Conservation (phyloP, 2,797 vertebrate genomes). For the Eulemur mongoz region DNA sequence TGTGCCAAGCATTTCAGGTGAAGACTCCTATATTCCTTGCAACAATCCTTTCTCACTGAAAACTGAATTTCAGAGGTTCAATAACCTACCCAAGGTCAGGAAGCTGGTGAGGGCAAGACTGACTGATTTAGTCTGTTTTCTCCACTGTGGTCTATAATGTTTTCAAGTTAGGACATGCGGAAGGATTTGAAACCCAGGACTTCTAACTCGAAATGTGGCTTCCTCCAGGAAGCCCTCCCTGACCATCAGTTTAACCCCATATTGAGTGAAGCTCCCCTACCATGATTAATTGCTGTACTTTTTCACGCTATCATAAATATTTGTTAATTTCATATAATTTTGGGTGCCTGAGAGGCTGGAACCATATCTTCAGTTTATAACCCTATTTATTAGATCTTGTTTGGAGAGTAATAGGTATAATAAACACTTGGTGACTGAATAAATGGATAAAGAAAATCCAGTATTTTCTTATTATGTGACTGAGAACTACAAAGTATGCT, state of each 20-base stretch:
- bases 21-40: not conserved
- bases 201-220: not conserved
- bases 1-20: not conserved
- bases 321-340: not conserved
- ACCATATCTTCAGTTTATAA: not conserved
- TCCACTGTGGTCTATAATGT: not conserved
- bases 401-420: not conserved
- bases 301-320: not conserved
- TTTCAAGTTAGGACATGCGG: not conserved
- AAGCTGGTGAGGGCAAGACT: not conserved
- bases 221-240: not conserved
- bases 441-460: not conserved
- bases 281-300: not conserved
- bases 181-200: not conserved
- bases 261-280: not conserved
- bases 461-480: not conserved
- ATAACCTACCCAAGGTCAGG: not conserved
- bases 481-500: not conserved
- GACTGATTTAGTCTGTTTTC: not conserved
- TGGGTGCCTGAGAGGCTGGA: not conserved
- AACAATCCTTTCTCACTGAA: not conserved
- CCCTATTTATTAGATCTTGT: not conserved
- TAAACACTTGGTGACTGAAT: not conserved
- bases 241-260: accelerated
- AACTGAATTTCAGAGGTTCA: not conserved